Conservation (phyloP, 2,797 vertebrate genomes). For the Alfaro cultratus region DNA sequence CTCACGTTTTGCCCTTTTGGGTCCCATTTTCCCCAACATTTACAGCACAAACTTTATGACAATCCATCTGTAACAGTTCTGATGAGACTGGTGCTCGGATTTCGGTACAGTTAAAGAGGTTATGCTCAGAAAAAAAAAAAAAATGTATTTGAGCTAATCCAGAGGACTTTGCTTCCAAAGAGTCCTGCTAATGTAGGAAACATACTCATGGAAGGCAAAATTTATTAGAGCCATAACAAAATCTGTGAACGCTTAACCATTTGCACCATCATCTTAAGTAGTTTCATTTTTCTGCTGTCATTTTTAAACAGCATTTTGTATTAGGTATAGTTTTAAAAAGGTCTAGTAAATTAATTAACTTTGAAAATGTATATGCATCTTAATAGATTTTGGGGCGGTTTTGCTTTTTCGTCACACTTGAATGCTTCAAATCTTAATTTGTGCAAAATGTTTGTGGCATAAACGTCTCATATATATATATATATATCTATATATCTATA, state of each 20-base stretch:
- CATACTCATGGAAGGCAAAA: neutral
- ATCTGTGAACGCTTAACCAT: neutral
- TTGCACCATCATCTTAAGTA: neutral
- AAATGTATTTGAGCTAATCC: neutral
- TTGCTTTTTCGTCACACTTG: neutral
- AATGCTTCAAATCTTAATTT: neutral
- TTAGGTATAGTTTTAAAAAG: neutral
- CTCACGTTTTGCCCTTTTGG: conserved; percentile 63
- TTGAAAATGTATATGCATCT: neutral
- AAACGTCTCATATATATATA: too few relatives aligned
- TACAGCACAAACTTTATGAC: conserved; percentile 49
- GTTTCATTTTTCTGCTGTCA: neutral
- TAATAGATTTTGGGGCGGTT: neutral
- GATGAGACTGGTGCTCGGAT: conserved; percentile 3
- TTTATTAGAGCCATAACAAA: neutral
- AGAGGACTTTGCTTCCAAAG: neutral
- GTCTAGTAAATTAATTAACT: neutral
- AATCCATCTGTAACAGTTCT: conserved; percentile 39
- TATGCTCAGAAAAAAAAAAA: neutral
- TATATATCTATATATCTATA: too few relatives aligned
- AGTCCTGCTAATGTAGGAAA: neutral
- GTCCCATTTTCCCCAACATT: conserved; percentile 74
- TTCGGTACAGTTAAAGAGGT: neutral
- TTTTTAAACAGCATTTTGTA: neutral
- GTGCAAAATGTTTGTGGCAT: neutral